phyloP scores from a whole-genome alignment of 2,888 invertebrate genomes.

The Sarcophaga carnaria region DNA sequence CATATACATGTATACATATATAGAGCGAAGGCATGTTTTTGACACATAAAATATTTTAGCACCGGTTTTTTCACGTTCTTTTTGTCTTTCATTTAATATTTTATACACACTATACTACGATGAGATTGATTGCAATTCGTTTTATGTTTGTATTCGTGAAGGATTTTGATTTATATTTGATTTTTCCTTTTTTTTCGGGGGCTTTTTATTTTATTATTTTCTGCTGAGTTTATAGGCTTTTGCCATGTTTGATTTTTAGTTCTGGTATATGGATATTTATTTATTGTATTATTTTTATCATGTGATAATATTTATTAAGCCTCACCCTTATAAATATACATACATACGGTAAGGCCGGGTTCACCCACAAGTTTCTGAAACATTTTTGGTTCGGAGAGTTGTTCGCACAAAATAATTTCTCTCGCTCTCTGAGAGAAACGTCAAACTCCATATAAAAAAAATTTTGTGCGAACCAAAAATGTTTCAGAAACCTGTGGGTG shows the following conservation, averaged over 20 bases:
- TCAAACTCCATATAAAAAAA: too few species aligned
- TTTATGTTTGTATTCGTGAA: conserved; percentile 31
- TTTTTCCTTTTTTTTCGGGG: conserved; percentile 12
- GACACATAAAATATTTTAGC: conserved; percentile 52
- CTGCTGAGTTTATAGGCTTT: conserved; percentile 44
- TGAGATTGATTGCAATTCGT: conserved; percentile 49
- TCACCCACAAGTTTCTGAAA: too few species aligned
- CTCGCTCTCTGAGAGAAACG: too few species aligned
- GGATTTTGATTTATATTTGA: conserved; percentile 36
- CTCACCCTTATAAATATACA: background rate
- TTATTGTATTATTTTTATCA: conserved; percentile 26
- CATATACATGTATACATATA: background rate
- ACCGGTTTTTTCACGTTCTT: conserved; percentile 30
- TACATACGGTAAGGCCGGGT: background rate
- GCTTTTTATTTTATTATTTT: background rate
- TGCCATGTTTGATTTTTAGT: background rate
- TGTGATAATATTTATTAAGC: conserved; percentile 48
- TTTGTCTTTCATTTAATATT: conserved; percentile 8
- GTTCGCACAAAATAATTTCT: too few species aligned
- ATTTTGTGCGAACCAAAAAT: too few species aligned
- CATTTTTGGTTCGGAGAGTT: too few species aligned
- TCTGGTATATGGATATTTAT: conserved; percentile 11
- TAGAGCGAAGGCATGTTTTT: conserved; percentile 18
- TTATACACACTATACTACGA: background rate
- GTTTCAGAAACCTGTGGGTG: too few species aligned